These are phyloP conservation scores for Meles meles DNA, from an alignment of 2,113 vertebrate genomes.

Conservation along the genomic window DNA sequence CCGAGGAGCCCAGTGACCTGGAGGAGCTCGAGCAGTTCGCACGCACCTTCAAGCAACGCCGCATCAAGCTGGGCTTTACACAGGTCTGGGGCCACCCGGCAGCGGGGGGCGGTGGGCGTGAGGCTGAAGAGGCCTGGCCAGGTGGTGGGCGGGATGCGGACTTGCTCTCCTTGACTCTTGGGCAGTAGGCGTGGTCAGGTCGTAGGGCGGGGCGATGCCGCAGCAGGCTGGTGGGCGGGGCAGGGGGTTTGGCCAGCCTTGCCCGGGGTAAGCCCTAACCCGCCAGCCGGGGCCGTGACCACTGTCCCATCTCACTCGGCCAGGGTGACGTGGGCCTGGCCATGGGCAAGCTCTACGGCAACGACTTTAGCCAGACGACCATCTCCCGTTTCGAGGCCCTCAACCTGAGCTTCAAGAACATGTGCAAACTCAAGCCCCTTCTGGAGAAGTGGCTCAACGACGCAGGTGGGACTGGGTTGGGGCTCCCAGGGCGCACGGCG, in stretches of 20 bases:
- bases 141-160: accelerated
- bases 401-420: conserved; percentile 97
- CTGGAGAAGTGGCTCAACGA: conserved; percentile 96
- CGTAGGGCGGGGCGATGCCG: too few relatives aligned
- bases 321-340: conserved; percentile 94
- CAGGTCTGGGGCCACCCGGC: conserved; percentile 81
- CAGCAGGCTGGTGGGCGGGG: accelerated
- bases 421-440: conserved; percentile 96
- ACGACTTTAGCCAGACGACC: conserved; percentile 96
- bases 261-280: neutral
- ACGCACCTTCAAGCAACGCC: conserved; percentile 94
- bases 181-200: neutral
- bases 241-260: accelerated
- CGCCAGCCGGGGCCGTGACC: neutral
- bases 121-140: neutral
- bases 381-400: conserved; percentile 96
- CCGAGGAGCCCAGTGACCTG: conserved; percentile 94
- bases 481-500: accelerated
- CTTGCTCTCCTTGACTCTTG: accelerated
- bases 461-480: conserved; percentile 82
- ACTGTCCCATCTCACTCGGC: neutral
- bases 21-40: conserved; percentile 95
- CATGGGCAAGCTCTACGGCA: conserved; percentile 96
- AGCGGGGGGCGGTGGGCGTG: accelerated
- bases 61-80: conserved; percentile 95